phyloP scores from a whole-genome alignment of 2,888 invertebrate species.

The Meteorus colon region DNA sequence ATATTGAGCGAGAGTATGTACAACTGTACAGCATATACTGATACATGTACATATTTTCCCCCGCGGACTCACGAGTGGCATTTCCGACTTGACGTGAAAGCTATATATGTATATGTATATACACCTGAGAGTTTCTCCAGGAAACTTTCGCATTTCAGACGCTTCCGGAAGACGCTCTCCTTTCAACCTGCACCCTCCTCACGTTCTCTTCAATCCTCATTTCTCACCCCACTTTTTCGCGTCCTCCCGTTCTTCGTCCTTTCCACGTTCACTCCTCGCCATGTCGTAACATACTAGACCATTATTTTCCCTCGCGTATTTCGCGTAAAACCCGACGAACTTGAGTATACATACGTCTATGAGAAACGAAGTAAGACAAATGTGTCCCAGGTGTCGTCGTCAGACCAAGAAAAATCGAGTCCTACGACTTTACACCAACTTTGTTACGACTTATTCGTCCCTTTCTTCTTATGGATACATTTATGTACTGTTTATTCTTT shows the following conservation, averaged over 20 bases:
- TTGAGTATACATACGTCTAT: conserved; percentile 31
- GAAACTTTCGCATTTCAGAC: conserved; percentile 53
- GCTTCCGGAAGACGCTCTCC: conserved; percentile 39
- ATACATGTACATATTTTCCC: neutral
- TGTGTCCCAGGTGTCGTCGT: conserved; percentile 40
- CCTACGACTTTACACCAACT: conserved; percentile 33
- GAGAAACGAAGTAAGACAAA: conserved; percentile 44
- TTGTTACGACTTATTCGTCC: neutral
- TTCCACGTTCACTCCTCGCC: neutral
- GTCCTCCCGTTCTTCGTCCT: conserved; percentile 13
- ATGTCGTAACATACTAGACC: conserved; percentile 18
- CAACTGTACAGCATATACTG: neutral
- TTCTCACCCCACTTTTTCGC: neutral
- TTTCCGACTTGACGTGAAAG: conserved; percentile 40
- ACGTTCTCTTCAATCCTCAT: conserved; percentile 25
- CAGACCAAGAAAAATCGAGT: conserved; percentile 40
- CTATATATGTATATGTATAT: conserved; percentile 2
- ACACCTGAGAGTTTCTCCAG: conserved; percentile 40
- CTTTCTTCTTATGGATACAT: neutral
- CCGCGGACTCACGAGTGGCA: conserved; percentile 27
- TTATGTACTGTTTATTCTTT: neutral
- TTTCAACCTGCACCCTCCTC: conserved; percentile 44
- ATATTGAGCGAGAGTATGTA: conserved; percentile 37
- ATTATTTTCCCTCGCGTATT: conserved; percentile 31
- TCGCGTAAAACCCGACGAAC: conserved; percentile 32